These are phyloP conservation scores for Ictalurus furcatus DNA, from an alignment of 2,113 vertebrate species.

Conservation along the genomic window DNA sequence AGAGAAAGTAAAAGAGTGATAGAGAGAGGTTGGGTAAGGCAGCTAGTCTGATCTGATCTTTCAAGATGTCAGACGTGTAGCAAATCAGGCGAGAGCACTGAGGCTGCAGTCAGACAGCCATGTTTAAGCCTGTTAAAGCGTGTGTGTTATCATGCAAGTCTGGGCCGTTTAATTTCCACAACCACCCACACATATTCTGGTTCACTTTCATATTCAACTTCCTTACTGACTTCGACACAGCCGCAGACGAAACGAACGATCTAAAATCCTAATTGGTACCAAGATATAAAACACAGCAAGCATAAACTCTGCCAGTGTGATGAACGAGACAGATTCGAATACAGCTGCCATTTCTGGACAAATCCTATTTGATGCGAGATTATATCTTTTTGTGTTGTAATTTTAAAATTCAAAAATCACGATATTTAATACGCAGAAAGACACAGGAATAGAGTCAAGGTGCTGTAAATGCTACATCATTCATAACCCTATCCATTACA, in stretches of 20 bases:
- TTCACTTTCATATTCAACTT: slow-evolving; percentile 16
- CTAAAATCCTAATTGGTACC: slow-evolving; percentile 1
- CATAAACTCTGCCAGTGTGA: not conserved
- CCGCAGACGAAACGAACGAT: slow-evolving; percentile 18
- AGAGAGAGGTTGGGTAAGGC: not conserved
- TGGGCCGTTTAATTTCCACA: slow-evolving; percentile 26
- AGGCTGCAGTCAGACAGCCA: slow-evolving; percentile 22
- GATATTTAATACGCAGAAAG: not conserved
- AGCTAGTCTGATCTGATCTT: slow-evolving; percentile 30
- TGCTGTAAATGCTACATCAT: not conserved
- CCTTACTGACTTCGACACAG: slow-evolving; percentile 29
- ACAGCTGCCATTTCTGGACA: not conserved
- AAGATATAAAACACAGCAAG: not conserved
- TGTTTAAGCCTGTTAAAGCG: slow-evolving; percentile 37
- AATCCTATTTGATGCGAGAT: not conserved
- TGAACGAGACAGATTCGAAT: not conserved
- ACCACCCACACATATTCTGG: not conserved
- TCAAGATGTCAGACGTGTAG: slow-evolving; percentile 41
- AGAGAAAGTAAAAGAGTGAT: slow-evolving; percentile 7
- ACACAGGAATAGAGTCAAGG: not conserved
- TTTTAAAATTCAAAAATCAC: not conserved
- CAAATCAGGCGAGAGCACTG: slow-evolving; percentile 27
- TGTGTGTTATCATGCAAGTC: slow-evolving; percentile 37
- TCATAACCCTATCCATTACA: slow-evolving; percentile 19
- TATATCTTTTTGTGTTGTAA: not conserved